phyloP scores from a whole-genome alignment of 2,888 invertebrate genomes.

The Nymphalis urticae region DNA sequence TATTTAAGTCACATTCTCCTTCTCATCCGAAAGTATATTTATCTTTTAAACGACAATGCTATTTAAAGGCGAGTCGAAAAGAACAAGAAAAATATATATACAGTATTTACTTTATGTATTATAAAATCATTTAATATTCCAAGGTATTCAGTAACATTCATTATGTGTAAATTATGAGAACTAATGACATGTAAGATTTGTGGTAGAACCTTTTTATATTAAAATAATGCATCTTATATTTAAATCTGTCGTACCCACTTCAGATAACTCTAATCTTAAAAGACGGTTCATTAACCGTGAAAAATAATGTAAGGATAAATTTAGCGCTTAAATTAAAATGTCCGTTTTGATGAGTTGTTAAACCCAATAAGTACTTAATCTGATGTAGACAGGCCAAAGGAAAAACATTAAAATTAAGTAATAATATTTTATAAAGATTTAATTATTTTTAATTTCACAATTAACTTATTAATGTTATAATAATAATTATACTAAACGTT shows the following conservation, averaged over 20 bases:
- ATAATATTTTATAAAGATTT: no score
- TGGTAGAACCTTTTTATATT: neutral
- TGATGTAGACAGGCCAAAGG: no score
- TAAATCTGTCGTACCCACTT: constrained; percentile 9
- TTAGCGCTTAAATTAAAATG: neutral
- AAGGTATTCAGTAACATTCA: neutral
- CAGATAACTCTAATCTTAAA: constrained; percentile 9
- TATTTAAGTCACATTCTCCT: no score
- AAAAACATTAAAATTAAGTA: no score
- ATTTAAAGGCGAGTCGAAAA: no score
- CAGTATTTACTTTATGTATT: no score
- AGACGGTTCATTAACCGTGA: constrained; percentile 23
- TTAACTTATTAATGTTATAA: no score
- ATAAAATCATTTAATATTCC: neutral
- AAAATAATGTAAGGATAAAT: constrained; percentile 12
- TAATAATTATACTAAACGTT: no score
- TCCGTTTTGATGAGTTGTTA: neutral
- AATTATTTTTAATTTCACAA: no score
- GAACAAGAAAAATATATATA: no score
- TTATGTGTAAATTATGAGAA: neutral
- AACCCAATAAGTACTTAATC: neutral
- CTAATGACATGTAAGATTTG: neutral
- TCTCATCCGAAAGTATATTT: no score
- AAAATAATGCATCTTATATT: constrained; percentile 2
- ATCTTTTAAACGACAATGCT: no score